Percentiles rank a stretch among this genome's conserved stretches.
Evolutionary conservation across 2,888 invertebrate genomes (phyloP).

Genomic region (Melieria crassipennis): DNA sequence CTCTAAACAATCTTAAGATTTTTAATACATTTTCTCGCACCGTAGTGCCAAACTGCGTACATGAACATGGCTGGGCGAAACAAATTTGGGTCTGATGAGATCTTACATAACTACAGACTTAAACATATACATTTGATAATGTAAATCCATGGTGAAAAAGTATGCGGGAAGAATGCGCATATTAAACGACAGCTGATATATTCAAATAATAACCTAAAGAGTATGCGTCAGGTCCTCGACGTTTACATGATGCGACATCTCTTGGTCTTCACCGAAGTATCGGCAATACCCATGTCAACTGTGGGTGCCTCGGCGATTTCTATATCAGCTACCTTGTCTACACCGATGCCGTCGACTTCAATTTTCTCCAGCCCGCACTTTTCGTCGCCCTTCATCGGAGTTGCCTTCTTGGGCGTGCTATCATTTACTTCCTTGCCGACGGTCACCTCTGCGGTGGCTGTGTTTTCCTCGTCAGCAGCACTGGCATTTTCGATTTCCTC

Average conservation of each 20-base stretch:
- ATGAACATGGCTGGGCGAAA: too few species aligned
- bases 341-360: constrained; percentile 31
- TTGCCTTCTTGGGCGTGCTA: constrained; percentile 21
- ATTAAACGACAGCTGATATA: background rate
- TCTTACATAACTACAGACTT: constrained; percentile 8
- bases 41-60: too few species aligned
- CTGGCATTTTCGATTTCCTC: constrained; percentile 40
- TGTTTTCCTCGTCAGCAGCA: constrained; percentile 29
- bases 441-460: constrained; percentile 46
- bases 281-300: constrained; percentile 44
- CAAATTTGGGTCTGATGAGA: background rate
- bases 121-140: constrained; percentile 16
- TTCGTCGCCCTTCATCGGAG: constrained; percentile 24
- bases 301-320: constrained; percentile 44
- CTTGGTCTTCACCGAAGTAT: constrained; percentile 44
- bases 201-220: constrained; percentile 11
- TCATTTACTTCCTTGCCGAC: constrained; percentile 46
- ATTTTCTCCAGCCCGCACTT: constrained; percentile 38
- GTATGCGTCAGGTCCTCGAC: background rate
- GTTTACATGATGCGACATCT: constrained; percentile 49
- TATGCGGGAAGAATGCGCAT: background rate
- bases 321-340: constrained; percentile 34
- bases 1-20: too few species aligned
- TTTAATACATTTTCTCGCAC: too few species aligned
- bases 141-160: too few species aligned